These are phyloP conservation scores for Orthosia cruda DNA, from an alignment of 2,888 invertebrate genomes.

Conservation along the genomic window DNA sequence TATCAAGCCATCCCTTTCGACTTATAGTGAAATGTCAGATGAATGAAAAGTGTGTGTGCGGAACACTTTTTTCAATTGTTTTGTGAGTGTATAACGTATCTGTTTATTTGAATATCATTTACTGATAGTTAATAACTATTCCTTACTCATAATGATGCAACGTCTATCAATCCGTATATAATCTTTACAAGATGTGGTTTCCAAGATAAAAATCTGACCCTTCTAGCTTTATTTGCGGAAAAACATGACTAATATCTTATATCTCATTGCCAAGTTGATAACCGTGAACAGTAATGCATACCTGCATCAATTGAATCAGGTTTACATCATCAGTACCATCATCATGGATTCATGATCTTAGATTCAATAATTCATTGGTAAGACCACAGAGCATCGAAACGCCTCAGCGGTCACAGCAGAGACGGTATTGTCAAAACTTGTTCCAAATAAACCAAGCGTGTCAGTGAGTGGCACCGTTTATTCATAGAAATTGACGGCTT, in stretches of 20 bases:
- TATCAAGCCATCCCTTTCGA: no score
- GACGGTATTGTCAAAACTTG: neutral
- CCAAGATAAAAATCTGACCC: constrained; percentile 50
- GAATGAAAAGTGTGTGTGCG: no score
- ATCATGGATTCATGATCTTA: constrained; percentile 31
- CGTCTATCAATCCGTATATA: neutral
- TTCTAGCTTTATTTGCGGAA: constrained; percentile 41
- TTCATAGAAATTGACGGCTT: no score
- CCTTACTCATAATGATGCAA: constrained; percentile 21
- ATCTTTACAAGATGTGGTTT: constrained; percentile 6
- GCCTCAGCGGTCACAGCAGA: neutral
- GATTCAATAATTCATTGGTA: constrained; percentile 48
- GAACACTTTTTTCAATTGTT: no score
- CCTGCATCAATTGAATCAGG: constrained; percentile 33
- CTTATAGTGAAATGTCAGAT: no score
- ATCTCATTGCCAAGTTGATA: constrained; percentile 27
- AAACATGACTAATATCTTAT: constrained; percentile 47
- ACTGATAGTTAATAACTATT: neutral
- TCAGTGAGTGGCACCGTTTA: no score
- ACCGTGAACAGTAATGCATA: constrained; percentile 13
- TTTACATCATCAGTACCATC: constrained; percentile 31
- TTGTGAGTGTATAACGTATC: no score
- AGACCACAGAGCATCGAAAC: neutral
- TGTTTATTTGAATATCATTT: no score
- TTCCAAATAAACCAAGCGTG: no score